Conservation (phyloP, 2,888 invertebrate species). For the Agrochola macilenta region DNA sequence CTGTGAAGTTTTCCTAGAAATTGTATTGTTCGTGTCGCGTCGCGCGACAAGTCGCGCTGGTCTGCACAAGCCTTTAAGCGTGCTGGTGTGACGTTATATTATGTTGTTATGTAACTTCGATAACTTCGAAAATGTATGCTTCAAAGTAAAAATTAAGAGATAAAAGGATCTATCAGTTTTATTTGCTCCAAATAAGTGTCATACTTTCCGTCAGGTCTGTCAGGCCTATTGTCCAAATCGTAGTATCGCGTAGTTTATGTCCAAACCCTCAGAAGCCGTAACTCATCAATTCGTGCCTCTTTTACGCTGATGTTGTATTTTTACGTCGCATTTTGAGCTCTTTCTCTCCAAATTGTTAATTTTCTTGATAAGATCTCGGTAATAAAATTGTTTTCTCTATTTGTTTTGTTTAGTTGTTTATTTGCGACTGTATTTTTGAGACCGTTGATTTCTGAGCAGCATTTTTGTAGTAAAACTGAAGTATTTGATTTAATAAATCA, state of each 20-base stretch:
- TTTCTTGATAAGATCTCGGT: slow-evolving; percentile 49
- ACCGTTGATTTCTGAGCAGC: not conserved
- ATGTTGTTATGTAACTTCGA: too few relatives aligned
- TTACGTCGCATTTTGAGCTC: slow-evolving; percentile 47
- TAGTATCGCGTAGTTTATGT: slow-evolving; percentile 43
- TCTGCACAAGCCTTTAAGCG: too few relatives aligned
- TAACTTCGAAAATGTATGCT: too few relatives aligned
- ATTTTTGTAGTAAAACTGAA: not conserved
- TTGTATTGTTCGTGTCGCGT: too few relatives aligned
- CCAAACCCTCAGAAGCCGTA: slow-evolving; percentile 27
- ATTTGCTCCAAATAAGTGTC: not conserved
- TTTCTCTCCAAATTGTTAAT: slow-evolving; percentile 60
- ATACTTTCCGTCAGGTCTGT: not conserved
- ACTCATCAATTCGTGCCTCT: slow-evolving; percentile 59
- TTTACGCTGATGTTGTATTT: slow-evolving; percentile 55
- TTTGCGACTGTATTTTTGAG: slow-evolving; percentile 27
- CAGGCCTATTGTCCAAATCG: not conserved
- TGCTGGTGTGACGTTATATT: too few relatives aligned
- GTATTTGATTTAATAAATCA: too few relatives aligned
- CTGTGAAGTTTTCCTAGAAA: too few relatives aligned
- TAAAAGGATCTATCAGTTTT: not conserved
- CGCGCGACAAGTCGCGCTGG: too few relatives aligned
- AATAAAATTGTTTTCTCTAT: slow-evolving; percentile 44
- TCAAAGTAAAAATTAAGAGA: not conserved
- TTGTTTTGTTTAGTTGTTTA: slow-evolving; percentile 32